These are phyloP conservation scores for Drosophila histrio DNA, from an alignment of 2,888 invertebrate genomes.

Conservation along the genomic window DNA sequence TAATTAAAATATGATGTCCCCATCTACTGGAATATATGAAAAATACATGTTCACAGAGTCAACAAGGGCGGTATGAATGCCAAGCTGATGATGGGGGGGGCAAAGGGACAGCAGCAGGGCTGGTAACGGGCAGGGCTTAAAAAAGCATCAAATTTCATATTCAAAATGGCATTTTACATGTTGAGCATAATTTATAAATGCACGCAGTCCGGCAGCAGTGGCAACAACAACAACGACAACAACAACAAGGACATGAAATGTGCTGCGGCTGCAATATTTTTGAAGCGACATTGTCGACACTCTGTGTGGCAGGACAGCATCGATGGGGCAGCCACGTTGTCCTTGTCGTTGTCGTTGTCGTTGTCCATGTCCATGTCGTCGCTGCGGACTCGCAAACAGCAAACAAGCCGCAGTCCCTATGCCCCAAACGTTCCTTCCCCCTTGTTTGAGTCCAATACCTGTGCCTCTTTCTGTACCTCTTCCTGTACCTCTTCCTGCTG, in stretches of 20 bases:
- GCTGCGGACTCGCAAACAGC: slow-evolving; percentile 71
- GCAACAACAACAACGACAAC: slow-evolving; percentile 20
- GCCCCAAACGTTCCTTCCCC: slow-evolving; percentile 2
- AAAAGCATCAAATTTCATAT: slow-evolving; percentile 84
- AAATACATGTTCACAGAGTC: slow-evolving; percentile 50
- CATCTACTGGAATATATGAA: slow-evolving; percentile 34
- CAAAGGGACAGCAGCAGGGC: slow-evolving; percentile 12
- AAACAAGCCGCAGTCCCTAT: slow-evolving; percentile 68
- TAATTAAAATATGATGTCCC: slow-evolving; percentile 64
- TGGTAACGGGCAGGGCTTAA: slow-evolving; percentile 66
- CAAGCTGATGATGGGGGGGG: slow-evolving; percentile 5
- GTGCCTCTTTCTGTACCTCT: slow-evolving; percentile 10
- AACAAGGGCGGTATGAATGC: slow-evolving; percentile 39
- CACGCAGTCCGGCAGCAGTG: slow-evolving; percentile 49
- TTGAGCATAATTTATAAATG: slow-evolving; percentile 84
- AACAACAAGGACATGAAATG: slow-evolving; percentile 61
- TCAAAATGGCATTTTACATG: slow-evolving; percentile 84
- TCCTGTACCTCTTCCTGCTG: neutral
- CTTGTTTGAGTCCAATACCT: slow-evolving; percentile 28
- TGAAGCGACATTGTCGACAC: slow-evolving; percentile 79
- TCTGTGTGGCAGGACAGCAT: slow-evolving; percentile 32
- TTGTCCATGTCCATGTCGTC: slow-evolving; percentile 58
- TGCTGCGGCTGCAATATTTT: slow-evolving; percentile 76
- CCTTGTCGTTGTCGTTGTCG: slow-evolving; percentile 37
- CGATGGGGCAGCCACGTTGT: slow-evolving; percentile 48